Base-by-base conservation (phyloP, 2,888 invertebrate genomes). In the Caenorhabditis doughertyi region DNA sequence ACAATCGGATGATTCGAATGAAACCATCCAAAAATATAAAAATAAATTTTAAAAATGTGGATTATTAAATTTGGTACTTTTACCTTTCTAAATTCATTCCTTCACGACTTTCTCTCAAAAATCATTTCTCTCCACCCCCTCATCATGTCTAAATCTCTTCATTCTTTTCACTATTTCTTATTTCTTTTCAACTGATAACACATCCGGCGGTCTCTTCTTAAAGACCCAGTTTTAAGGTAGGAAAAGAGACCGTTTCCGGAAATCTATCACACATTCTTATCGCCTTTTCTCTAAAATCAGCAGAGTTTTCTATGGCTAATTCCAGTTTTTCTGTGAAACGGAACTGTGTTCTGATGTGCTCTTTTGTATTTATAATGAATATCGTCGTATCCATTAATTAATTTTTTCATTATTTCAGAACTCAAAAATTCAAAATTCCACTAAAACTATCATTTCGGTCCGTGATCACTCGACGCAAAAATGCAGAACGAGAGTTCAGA, bases 401-500 rank as follows among this genome's bases (percentile, higher is more conserved):
- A 16, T 35, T 21, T 27, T 47, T 4, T 13, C 9, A 29, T 47
- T 21, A 9, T 64, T 64, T n/a, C 64, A 64, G 64, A 42, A 27
- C 64, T 49, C 47, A 44, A 64, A 64, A 64, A 64, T 64, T 64
- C 64, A 64, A 64, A 67, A 67, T 67, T 53, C 53, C 67, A 39
- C 67, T 18, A 67, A 67, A 35, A 67, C 13, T n/a, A 35, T 8
- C n/a, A 23, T 39, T 35, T 25, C 64, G 64, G 47, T 64, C 7
- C 23, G 39, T 32, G 39, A 49, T 1, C 18, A 49, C 42, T 49
- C 53, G 51, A 67, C 67, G 68, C 39, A 68, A 49, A 62, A 62
- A 72, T 72, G 72, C 72, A 60, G 60, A 72, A 60, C 56, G 72
- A 62, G 60, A 32, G 58, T 49, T 35, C 51, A 13, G 60, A 60